These are phyloP conservation scores for Momotus momota DNA, from an alignment of 2,797 vertebrate species.

Conservation along the genomic window DNA sequence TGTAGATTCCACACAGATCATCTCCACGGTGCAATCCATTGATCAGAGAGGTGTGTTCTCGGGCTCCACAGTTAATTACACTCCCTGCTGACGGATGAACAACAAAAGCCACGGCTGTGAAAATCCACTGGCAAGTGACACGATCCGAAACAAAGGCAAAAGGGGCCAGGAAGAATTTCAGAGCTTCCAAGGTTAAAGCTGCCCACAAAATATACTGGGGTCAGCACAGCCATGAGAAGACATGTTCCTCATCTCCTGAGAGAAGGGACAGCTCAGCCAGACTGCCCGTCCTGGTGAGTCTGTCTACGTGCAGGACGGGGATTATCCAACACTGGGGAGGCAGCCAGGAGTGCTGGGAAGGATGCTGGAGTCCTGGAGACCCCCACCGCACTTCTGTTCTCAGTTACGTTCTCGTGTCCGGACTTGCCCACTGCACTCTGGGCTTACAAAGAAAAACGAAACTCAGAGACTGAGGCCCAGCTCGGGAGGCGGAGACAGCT, in stretches of 20 bases:
- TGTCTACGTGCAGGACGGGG: background rate
- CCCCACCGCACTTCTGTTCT: background rate
- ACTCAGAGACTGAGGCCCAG: background rate
- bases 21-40: conserved; percentile 49
- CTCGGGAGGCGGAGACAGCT: background rate
- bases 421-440: conserved; percentile 13
- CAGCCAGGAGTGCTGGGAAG: background rate
- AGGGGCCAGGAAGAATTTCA: conserved; percentile 13
- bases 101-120: conserved; percentile 36
- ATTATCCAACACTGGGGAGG: background rate
- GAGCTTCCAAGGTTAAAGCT: conserved; percentile 46
- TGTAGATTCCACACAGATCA: conserved; percentile 61
- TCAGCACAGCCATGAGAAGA: background rate
- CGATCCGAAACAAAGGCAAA: conserved; percentile 28
- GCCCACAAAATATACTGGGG: background rate
- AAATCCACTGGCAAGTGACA: background rate
- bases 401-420: background rate
- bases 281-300: background rate
- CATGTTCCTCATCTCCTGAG: fast-evolving
- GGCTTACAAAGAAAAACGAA: background rate
- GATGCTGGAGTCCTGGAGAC: background rate
- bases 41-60: conserved; percentile 68
- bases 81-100: conserved; percentile 59
- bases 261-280: background rate
- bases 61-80: conserved; percentile 64